Evolutionary conservation across 1,140 invertebrate genomes (phyloP), one percentile per base, ranked within the genome.

Genomic region (Cylas formicarius): DNA sequence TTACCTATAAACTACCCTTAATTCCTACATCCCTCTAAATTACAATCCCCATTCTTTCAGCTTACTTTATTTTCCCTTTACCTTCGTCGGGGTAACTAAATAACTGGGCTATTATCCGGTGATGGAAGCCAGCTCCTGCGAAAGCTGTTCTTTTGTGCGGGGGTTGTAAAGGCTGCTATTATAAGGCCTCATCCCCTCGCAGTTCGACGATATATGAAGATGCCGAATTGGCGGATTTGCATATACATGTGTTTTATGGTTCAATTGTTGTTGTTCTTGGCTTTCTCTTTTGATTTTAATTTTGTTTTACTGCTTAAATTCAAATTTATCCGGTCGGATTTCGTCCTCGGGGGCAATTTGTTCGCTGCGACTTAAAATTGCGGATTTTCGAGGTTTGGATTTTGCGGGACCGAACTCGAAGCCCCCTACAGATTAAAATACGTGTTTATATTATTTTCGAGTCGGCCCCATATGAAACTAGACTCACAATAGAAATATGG

Each of bases 1-100:
- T 65, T 65, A 66, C 64, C 64, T 66, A 66, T 66, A 66, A 66
- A 66, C 64, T 66, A 65, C 64, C 64, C 64, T 64, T 66, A 66
- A 66, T 66, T 63, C 64, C 60, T 52, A 66, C 64, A 66, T 65
- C 64, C 64, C 62, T 66, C 64, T 66, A 66, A 66, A 66, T 66
- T 66, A 65, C 64, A 65, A 65, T 62, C 61, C 62, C 64, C 59
- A 66, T 66, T 66, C 64, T 65, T 65, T 60, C 56, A 60, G 60
- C 60, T 64, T 64, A 63, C 62, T 60, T 65, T 64, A 62, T 64
- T 64, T 62, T 61, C 54, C 55, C 62, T 61, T 56, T 61, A 61
- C 58, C 59, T 48, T 62, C 53, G 51, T 48, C 48, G 53, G 58
- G 60, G 58, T 62, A 64, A 63, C 61, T 65, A 66, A 66, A 66